A percentile compares a stretch with the other conserved stretches of the same genome.
phyloP scores from a whole-genome alignment of 2,797 vertebrate genomes.

The Eurystomus glaucurus region DNA sequence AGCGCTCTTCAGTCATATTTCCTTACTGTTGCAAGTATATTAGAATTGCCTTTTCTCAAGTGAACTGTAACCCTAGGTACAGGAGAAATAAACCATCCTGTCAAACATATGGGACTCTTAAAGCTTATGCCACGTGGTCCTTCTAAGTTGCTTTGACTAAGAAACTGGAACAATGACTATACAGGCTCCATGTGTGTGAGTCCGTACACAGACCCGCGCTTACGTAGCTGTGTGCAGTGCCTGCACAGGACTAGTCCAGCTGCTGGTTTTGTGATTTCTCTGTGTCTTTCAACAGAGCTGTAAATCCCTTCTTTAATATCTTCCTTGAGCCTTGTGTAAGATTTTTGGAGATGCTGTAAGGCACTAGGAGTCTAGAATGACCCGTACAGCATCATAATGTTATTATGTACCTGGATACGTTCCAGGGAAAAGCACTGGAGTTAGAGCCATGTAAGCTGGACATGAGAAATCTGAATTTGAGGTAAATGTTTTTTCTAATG shows the following conservation, averaged over 20 bases:
- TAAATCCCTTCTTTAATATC: background rate
- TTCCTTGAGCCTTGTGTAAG: background rate
- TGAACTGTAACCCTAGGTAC: background rate
- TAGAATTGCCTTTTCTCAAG: background rate
- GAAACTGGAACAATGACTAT: background rate
- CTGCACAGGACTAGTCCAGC: background rate
- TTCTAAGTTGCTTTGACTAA: background rate
- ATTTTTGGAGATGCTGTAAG: background rate
- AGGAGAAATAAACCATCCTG: background rate
- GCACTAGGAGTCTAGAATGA: background rate
- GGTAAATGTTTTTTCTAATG: background rate
- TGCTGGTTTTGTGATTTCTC: background rate
- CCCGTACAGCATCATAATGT: rapidly evolving
- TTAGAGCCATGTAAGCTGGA: rapidly evolving
- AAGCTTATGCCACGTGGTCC: background rate
- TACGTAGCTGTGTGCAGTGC: background rate
- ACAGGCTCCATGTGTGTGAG: rapidly evolving
- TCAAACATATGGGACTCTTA: background rate
- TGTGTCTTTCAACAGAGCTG: background rate
- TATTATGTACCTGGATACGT: background rate
- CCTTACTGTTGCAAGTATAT: background rate
- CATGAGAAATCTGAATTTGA: background rate
- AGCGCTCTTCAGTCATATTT: background rate
- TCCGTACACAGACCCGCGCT: background rate
- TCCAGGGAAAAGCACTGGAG: background rate